Percentiles rank a stretch among this genome's conserved stretches.
These are phyloP conservation scores for Gerosis bhagava DNA, from an alignment of 2,888 invertebrate species.

Conservation along the genomic window DNA sequence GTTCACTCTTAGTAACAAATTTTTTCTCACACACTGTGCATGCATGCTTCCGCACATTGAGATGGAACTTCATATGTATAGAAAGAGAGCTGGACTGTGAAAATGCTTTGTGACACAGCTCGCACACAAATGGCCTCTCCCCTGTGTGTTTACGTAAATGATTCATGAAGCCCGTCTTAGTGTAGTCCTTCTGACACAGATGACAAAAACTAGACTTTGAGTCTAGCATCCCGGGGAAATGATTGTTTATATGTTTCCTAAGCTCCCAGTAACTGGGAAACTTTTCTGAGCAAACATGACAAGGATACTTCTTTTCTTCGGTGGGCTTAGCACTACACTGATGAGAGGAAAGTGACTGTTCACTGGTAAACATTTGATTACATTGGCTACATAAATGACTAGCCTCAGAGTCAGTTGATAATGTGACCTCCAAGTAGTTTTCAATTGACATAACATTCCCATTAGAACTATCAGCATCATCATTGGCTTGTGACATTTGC, in stretches of 20 bases:
- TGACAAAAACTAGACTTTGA: conserved; percentile 80
- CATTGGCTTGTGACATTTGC: conserved; percentile 56
- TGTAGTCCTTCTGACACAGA: conserved; percentile 79
- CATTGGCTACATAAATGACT: conserved; percentile 76
- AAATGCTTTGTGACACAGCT: conserved; percentile 77
- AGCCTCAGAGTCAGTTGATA: conserved; percentile 78
- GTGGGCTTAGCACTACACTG: conserved; percentile 71
- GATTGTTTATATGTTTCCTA: conserved; percentile 74
- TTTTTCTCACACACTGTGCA: conserved; percentile 80
- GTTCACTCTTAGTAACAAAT: conserved; percentile 79
- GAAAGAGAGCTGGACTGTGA: conserved; percentile 79
- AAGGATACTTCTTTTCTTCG: conserved; percentile 77
- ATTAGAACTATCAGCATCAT: conserved; percentile 74
- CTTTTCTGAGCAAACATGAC: conserved; percentile 77
- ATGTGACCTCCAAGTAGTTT: conserved; percentile 77
- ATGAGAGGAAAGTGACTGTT: conserved; percentile 66
- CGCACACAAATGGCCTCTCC: conserved; percentile 78
- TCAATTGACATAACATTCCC: conserved; percentile 79
- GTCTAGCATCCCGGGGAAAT: conserved; percentile 78
- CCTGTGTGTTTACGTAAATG: conserved; percentile 78
- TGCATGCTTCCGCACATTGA: conserved; percentile 78
- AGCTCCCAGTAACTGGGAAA: conserved; percentile 78
- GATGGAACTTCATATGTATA: conserved; percentile 79
- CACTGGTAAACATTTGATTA: conserved; percentile 76
- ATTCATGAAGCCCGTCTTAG: conserved; percentile 80